phyloP scores from a whole-genome alignment of 2,888 invertebrate species.

The Athalia cordata region DNA sequence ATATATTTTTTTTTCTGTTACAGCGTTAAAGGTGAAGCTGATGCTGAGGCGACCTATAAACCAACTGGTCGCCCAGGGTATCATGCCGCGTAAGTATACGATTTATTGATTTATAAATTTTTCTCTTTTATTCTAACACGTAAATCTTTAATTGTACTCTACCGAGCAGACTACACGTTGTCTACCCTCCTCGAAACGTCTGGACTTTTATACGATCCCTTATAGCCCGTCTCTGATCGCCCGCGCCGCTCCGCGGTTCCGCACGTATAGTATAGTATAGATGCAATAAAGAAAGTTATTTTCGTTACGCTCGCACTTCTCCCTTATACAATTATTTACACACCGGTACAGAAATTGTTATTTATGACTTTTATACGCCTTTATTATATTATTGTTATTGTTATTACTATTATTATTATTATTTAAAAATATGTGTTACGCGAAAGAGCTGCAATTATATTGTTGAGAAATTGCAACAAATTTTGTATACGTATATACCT shows the following conservation, averaged over 20 bases:
- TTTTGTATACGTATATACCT: too few species aligned
- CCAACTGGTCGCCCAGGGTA: slow-evolving; percentile 97
- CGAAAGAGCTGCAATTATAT: too few species aligned
- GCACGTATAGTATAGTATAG: too few species aligned
- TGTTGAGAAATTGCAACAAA: too few species aligned
- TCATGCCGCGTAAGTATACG: slow-evolving; percentile 95
- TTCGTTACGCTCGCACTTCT: slow-evolving; percentile 19
- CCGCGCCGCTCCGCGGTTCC: background rate
- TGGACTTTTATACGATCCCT: slow-evolving; percentile 27
- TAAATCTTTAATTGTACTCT: slow-evolving; percentile 40
- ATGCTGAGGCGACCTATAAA: slow-evolving; percentile 95
- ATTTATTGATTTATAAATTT: slow-evolving; percentile 42
- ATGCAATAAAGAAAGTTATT: slow-evolving; percentile 35
- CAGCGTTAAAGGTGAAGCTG: slow-evolving; percentile 97
- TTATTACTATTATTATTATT: too few species aligned
- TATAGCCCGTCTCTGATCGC: slow-evolving; percentile 22
- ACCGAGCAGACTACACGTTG: background rate
- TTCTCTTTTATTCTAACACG: slow-evolving; percentile 38
- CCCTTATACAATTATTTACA: background rate
- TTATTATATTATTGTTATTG: too few species aligned
- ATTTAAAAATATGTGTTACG: too few species aligned
- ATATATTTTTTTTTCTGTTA: slow-evolving; percentile 72
- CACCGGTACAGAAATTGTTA: background rate
- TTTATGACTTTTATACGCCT: too few species aligned
- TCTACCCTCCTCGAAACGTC: background rate